These are phyloP conservation scores for Diplodus puntazzo DNA, from an alignment of 2,797 vertebrate species.

Conservation along the genomic window DNA sequence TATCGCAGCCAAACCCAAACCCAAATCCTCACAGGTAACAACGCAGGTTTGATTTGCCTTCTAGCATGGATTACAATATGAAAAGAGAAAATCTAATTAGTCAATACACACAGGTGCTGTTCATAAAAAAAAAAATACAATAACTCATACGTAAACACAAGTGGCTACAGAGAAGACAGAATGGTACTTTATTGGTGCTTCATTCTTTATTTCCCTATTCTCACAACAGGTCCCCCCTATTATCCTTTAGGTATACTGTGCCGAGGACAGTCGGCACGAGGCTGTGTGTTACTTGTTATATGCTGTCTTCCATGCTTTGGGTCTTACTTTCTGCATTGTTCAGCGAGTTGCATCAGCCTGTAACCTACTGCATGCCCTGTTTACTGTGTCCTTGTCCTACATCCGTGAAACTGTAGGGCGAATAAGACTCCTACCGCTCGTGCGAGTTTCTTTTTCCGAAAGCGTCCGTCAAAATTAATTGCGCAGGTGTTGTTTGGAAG, in stretches of 20 bases:
- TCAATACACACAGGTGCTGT: slow-evolving; percentile 54
- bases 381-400: slow-evolving; percentile 67
- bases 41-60: slow-evolving; percentile 62
- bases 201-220: slow-evolving; percentile 3
- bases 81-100: slow-evolving; percentile 69
- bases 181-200: slow-evolving; percentile 1
- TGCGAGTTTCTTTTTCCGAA: slow-evolving; percentile 5
- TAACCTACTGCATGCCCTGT: slow-evolving; percentile 51
- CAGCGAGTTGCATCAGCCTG: slow-evolving; percentile 58
- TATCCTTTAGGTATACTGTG: slow-evolving; percentile 15
- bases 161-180: slow-evolving; percentile 15
- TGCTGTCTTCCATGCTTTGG: slow-evolving; percentile 12
- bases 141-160: slow-evolving; percentile 51
- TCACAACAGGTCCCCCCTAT: slow-evolving; percentile 18
- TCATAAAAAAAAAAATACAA: slow-evolving; percentile 56
- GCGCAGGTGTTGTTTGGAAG: slow-evolving; percentile 28
- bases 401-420: slow-evolving; percentile 51
- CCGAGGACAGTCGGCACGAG: slow-evolving; percentile 9
- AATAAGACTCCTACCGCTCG: slow-evolving; percentile 27
- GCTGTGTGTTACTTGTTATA: slow-evolving; percentile 13
- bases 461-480: slow-evolving; percentile 22
- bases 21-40: slow-evolving; percentile 60
- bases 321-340: slow-evolving; percentile 48
- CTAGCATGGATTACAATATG: slow-evolving; percentile 55
- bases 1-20: slow-evolving; percentile 54